Evolutionary conservation across 2,113 vertebrate genomes (phyloP).

Genomic region (Zosterops pallidus): DNA sequence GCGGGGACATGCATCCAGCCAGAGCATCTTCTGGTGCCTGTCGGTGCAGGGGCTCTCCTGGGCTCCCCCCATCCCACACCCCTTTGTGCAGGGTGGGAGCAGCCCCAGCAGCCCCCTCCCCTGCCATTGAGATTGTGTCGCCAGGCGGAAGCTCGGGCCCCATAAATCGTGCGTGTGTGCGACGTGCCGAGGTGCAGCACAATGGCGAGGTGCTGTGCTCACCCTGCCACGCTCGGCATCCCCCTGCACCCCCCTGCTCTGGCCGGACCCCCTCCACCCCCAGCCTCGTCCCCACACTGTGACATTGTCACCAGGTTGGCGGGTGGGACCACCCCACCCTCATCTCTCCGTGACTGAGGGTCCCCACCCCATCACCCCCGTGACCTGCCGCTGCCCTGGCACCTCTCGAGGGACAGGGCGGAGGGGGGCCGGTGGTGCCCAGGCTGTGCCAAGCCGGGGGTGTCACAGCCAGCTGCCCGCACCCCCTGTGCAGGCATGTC

Average conservation of each 20-base stretch:
- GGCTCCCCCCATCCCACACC: background rate
- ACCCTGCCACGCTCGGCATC: background rate
- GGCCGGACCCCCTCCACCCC: accelerated
- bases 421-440: background rate
- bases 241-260: accelerated
- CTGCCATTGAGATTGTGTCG: conserved; percentile 24
- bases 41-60: background rate
- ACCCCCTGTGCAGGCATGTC: background rate
- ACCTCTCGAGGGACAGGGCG: accelerated
- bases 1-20: background rate
- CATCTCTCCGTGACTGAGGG: accelerated
- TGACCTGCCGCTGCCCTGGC: background rate
- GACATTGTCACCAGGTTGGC: background rate
- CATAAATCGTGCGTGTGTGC: conserved; percentile 57
- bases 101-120: background rate
- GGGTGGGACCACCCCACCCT: background rate
- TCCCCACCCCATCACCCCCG: accelerated
- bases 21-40: background rate
- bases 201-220: conserved; percentile 17
- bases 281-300: accelerated
- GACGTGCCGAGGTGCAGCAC: conserved; percentile 59
- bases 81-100: background rate
- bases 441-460: background rate
- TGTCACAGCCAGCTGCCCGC: background rate
- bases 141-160: conserved; percentile 58